These are phyloP conservation scores for Drosophila peninsularis DNA, from an alignment of 2,888 invertebrate genomes.

Conservation along the genomic window DNA sequence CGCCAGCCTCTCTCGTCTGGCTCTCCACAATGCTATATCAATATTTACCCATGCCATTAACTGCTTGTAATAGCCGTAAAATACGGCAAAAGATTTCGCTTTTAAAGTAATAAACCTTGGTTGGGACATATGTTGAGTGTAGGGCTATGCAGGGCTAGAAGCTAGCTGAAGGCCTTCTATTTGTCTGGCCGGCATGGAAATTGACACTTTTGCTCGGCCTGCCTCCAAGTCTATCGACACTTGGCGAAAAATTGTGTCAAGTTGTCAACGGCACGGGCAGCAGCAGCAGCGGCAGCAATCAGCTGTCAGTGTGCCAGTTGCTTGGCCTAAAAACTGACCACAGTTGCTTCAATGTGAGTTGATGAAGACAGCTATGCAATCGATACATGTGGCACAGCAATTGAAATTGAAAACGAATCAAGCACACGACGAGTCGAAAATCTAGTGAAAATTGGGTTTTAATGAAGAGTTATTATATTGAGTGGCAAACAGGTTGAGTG, in stretches of 20 bases:
- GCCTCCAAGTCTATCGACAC: slow-evolving; percentile 24
- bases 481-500: slow-evolving; percentile 1
- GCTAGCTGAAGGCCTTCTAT: slow-evolving; percentile 3
- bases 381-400: slow-evolving; percentile 40
- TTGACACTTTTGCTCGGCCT: slow-evolving; percentile 62
- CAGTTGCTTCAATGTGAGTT: slow-evolving; percentile 47
- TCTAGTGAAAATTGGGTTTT: slow-evolving; percentile 34
- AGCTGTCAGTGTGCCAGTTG: slow-evolving; percentile 66
- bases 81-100: slow-evolving; percentile 32
- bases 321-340: slow-evolving; percentile 73
- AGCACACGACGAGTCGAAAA: slow-evolving; percentile 20
- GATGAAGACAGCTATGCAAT: slow-evolving; percentile 62
- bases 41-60: slow-evolving; percentile 61
- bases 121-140: slow-evolving; percentile 42
- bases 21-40: slow-evolving; percentile 37
- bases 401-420: slow-evolving; percentile 49
- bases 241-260: slow-evolving; percentile 75
- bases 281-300: slow-evolving; percentile 50
- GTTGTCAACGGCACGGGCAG: slow-evolving; percentile 55
- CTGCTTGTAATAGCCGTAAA: slow-evolving; percentile 61
- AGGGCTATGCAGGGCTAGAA: not conserved
- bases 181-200: slow-evolving; percentile 54
- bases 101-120: slow-evolving; percentile 21
- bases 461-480: slow-evolving; percentile 7
- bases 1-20: not conserved